Evolutionary conservation across 2,797 vertebrate genomes (phyloP), one percentile per base, ranked within the genome.

Genomic region (Microctenopoma steveboyesi): DNA sequence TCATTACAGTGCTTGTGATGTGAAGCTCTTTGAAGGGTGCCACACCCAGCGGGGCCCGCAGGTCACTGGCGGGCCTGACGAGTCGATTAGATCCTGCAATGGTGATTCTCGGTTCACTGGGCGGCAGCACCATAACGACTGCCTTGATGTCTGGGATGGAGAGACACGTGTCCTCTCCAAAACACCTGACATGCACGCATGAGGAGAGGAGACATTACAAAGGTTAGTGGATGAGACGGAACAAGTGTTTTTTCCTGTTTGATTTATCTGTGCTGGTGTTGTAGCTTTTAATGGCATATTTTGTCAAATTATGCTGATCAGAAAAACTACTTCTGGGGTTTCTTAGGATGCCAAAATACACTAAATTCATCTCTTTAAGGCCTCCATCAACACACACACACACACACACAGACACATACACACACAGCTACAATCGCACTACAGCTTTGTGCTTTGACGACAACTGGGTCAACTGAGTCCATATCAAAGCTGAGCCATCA

Each of bases 151-250:
- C 96, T 11, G 96, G 96, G 84, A 99, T 93, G 81, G 91, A 95
- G 84, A 98, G 96, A 89, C 98, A 99, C 37, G 93, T 93, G 75
- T 99, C 97, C 91, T 99, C 98, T 53, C 96, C 97, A 55, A 98
- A 99, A 94, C 98, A 99, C 91, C 98, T 99, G 92, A 55, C 59
- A 57, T 25, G 76, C 0, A 55, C 16, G 73, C 8, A 70, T 49
- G 14, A 61, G 25, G 53, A 10, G 25, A 25, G 5, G 15, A 69
- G 16, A 57, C 4, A 18, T 22, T 22, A 22, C 22, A 50, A 43
- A 64, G 1, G 47, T 66, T 58, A 72, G 16, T 54, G 14, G 51
- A 45, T 0, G 5, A 12, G 62, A 59, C 61, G 46, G 66, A 25
- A 35, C 35, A 9, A 28, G 39, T 7, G 15, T 28, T 15, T 49